Base-by-base conservation (phyloP, 2,113 vertebrate species). In the Paracanthobrama guichenoti region DNA sequence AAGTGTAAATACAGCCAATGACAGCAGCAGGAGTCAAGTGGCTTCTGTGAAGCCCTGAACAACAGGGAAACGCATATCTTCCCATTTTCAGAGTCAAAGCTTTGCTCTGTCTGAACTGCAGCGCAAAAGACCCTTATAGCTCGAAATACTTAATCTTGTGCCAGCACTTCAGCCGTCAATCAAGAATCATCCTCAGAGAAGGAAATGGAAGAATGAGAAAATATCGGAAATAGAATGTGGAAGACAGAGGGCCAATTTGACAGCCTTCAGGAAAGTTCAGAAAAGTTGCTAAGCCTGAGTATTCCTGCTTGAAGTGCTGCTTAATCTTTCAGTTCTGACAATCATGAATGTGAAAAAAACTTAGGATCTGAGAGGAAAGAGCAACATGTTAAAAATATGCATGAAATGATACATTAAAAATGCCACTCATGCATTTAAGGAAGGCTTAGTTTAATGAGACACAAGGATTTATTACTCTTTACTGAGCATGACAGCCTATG, bases 391-490 rank as follows among this genome's bases (percentile, higher is more conserved):
- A 26, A 73, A 73, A 73, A 48, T 48, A 73, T 73, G 42, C 42
- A 73, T 26, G n/a, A 73, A 73, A 44, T 73, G 42, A 73, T 48
- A 73, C 6, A 72, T 72, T 72, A 72, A 72, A 72, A 42, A 26
- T 42, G 42, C 13, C 71, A 73, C 71, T 73, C 71, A 16, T 73
- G 71, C 73, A 24, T 85, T 42, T 57, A 35, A 18, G 84, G 60
- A 74, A 24, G 46, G 71, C 50, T 81, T 73, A 85, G 50, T 71
- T 81, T 74, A 75, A 81, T 81, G 66, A 81, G 69, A 80, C 76
- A 76, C 55, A 57, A 48, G 85, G 26, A 77, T 82, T 76, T 82
- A 77, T 86, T 82, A 62, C 77, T 78, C 71, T 81, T 64, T 69
- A 77, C 72, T 76, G 79, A 44, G 26, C 85, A 82, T 53, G 73